These are phyloP conservation scores for Hylia prasina DNA, from an alignment of 2,113 vertebrate species.

Conservation along the genomic window DNA sequence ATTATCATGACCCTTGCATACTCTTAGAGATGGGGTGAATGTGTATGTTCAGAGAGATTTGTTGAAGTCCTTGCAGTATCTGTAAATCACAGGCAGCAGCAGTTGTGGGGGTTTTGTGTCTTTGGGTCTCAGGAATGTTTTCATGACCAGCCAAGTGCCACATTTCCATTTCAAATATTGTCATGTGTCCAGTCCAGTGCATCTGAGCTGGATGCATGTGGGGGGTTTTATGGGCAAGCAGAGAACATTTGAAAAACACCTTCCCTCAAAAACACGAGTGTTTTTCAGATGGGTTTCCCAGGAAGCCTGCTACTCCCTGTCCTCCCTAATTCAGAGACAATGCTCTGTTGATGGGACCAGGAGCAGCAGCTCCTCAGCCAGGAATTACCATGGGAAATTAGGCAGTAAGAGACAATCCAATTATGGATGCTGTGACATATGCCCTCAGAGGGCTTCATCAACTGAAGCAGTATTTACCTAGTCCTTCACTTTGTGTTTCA, in stretches of 20 bases:
- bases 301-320: not conserved
- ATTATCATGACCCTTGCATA: not conserved
- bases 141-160: not conserved
- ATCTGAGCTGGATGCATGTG: not conserved
- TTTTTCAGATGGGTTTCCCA: fast-evolving
- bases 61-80: fast-evolving
- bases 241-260: not conserved
- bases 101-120: not conserved
- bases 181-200: not conserved
- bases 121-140: not conserved
- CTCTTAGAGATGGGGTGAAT: not conserved
- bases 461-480: not conserved
- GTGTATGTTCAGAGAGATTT: not conserved
- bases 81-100: not conserved
- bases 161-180: not conserved
- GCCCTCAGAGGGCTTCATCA: not conserved
- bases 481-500: not conserved
- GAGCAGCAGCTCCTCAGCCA: not conserved
- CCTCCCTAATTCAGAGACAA: not conserved
- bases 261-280: not conserved
- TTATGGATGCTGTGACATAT: not conserved
- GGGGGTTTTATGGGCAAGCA: fast-evolving
- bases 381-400: not conserved
- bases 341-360: not conserved
- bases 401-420: not conserved